Base-by-base conservation (phyloP, 2,888 invertebrate species). In the Zelleria hepariella region DNA sequence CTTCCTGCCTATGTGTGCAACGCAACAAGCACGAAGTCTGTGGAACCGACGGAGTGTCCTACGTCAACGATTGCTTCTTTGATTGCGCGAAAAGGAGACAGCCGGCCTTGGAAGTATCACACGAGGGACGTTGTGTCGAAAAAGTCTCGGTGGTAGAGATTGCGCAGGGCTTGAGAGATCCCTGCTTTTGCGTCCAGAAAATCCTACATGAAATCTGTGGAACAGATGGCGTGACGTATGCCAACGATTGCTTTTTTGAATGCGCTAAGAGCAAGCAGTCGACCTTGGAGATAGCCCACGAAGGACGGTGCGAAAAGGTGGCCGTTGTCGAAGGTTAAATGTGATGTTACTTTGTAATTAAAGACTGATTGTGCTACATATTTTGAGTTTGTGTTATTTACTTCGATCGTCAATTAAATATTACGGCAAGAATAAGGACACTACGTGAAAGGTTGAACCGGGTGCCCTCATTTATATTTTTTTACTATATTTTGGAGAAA, bases 1-100 rank as follows among this genome's bases (percentile, higher is more conserved):
- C 32, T 15, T 42, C 32, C 32, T 42, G 10, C n/a, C n/a, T n/a
- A n/a, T n/a, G n/a, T n/a, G n/a, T n/a, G n/a, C n/a, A n/a, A n/a
- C 59, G 53, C 1, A 63, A 65, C 2, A 71, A 72, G 59, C 63
- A 59, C 1, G 77, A 77, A 0, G 67, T 77, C 0, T 77, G 77
- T 58, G 78, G 74, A 7, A 65, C 63, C 18, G 71, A 78, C 23
- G 75, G 75, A 0, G 48, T 60, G 42, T 15, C 51, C 15, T 51
- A 51, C 21, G n/a, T 8, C 15, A 51, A 51, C 51, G n/a, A 51
- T 2, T 51, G 51, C 21, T 18, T 21, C 2, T 18, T 51, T 8
- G 20, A 51, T 20, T 51, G 51, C 51, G 51, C 51, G 15, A 59
- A 63, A 7, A 61, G 63, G 51, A 32, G 2, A 60, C 10, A 6